Evolutionary conservation across 2,797 vertebrate species (phyloP).

Genomic region (Knipowitschia caucasica): DNA sequence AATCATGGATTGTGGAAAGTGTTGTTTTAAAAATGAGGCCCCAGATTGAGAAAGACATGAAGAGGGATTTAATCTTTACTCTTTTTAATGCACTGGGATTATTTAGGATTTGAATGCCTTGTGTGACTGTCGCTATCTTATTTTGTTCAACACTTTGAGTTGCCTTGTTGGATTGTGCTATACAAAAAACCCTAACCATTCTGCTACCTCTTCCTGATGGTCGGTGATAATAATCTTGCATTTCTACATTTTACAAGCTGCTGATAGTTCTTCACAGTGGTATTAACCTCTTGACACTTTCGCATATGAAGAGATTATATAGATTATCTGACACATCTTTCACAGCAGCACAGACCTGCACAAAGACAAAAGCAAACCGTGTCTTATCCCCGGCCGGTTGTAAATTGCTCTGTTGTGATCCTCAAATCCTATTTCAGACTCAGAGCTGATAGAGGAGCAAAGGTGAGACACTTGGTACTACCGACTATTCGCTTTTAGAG

Average conservation of each 20-base stretch:
- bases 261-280: background rate
- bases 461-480: conserved; percentile 1
- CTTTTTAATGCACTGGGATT: no score
- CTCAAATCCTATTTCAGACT: conserved; percentile 26
- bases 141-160: no score
- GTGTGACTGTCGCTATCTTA: no score
- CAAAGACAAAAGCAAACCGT: conserved; percentile 8
- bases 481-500: conserved; percentile 1
- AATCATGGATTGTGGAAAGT: no score
- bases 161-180: no score
- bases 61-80: no score
- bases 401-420: conserved; percentile 21
- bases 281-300: conserved; percentile 39
- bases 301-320: conserved; percentile 38
- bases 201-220: no score
- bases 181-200: no score
- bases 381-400: conserved; percentile 12
- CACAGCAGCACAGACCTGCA: conserved; percentile 10
- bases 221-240: no score
- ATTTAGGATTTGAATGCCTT: no score
- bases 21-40: no score
- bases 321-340: conserved; percentile 31
- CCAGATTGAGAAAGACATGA: no score
- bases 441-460: conserved; percentile 7
- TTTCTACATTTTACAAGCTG: background rate